Evolutionary conservation across 1,140 invertebrate species (phyloP).

Genomic region (Cataglyphis hispanica): DNA sequence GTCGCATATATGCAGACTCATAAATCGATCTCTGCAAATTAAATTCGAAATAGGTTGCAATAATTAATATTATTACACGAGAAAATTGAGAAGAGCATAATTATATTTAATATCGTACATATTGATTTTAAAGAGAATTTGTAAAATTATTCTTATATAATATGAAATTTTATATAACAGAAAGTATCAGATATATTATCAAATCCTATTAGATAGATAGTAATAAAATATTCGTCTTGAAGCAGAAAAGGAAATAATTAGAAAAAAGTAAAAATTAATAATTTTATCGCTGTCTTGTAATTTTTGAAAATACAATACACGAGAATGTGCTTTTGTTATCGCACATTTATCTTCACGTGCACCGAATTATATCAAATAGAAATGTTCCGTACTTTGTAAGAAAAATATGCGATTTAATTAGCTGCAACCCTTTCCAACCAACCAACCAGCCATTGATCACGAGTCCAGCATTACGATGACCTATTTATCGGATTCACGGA

Average conservation of each 20-base stretch:
- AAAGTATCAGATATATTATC: not conserved
- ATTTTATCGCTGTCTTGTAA: not conserved
- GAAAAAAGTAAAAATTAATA: not conserved
- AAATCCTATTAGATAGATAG: not conserved
- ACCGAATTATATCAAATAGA: not conserved
- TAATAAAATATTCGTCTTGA: not conserved
- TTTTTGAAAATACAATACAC: not conserved
- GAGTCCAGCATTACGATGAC: constrained; percentile 52
- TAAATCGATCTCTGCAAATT: constrained; percentile 2
- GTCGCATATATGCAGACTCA: constrained; percentile 23
- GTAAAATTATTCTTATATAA: not conserved
- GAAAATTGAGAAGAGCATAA: not conserved
- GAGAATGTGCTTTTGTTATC: constrained; percentile 24
- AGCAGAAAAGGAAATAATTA: not conserved
- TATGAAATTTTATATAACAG: not conserved
- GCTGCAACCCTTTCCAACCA: constrained; percentile 18
- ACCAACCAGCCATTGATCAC: constrained; percentile 49
- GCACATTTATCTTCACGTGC: constrained; percentile 5
- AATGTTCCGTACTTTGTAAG: not conserved
- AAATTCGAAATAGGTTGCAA: not conserved
- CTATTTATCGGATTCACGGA: constrained; percentile 55
- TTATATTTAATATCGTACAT: not conserved
- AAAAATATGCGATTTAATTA: constrained; percentile 51
- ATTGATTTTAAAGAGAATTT: not conserved
- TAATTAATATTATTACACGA: constrained; percentile 24